These are phyloP conservation scores for Idris sp. DNA, from an alignment of 1,140 invertebrate species.

Conservation along the genomic window DNA sequence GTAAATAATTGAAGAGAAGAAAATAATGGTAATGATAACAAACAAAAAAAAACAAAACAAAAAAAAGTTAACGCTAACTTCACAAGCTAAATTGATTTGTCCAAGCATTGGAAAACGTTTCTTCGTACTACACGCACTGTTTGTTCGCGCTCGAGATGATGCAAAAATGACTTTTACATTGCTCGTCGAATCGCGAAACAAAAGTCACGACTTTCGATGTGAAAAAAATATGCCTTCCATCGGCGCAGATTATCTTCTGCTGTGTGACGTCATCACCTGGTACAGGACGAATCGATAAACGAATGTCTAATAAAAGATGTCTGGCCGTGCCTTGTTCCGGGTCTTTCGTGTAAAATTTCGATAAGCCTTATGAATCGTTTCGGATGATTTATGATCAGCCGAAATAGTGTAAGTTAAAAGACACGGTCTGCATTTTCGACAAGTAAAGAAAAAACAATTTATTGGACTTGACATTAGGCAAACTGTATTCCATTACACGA, in stretches of 20 bases:
- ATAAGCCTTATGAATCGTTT: conserved; percentile 43
- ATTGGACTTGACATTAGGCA: too few relatives aligned
- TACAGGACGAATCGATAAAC: conserved; percentile 51
- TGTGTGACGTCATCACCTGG: conserved; percentile 30
- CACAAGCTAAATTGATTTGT: background rate
- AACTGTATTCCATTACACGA: too few relatives aligned
- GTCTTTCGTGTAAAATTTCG: conserved; percentile 50
- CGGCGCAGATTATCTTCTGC: conserved; percentile 4
- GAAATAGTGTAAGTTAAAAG: too few relatives aligned
- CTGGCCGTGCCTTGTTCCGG: conserved; percentile 48
- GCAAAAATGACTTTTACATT: conserved; percentile 28
- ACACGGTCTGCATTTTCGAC: too few relatives aligned
- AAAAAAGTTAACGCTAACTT: background rate
- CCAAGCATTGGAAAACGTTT: conserved; percentile 14
- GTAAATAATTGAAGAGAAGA: too few relatives aligned
- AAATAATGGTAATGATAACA: too few relatives aligned
- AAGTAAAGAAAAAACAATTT: too few relatives aligned
- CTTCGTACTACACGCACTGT: conserved; percentile 44
- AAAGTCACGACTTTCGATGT: conserved; percentile 10
- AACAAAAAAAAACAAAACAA: background rate
- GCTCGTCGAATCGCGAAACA: conserved; percentile 20
- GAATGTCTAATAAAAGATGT: conserved; percentile 47
- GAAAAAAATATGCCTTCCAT: conserved; percentile 6
- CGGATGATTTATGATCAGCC: conserved; percentile 46
- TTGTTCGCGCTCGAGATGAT: conserved; percentile 12